Evolutionary conservation across 2,113 vertebrate species (phyloP), one percentile per base, ranked within the genome.

Genomic region (Misgurnus mizolepis): DNA sequence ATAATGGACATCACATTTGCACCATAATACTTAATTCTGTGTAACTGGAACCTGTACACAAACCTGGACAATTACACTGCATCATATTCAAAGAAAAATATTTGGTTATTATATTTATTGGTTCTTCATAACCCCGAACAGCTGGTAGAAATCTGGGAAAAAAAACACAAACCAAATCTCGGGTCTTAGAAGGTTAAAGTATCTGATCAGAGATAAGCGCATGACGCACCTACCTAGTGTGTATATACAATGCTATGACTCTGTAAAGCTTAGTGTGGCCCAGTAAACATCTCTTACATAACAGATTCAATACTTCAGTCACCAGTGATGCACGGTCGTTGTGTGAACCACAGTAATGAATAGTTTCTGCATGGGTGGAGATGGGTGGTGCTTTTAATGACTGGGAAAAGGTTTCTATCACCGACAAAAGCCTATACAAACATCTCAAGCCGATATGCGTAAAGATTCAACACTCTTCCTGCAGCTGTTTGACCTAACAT

Each of bases 341-440:
- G 58, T 55, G 27, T 71, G 17, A 64, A 80, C 43, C 34, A n/a
- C 49, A 80, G 60, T 39, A 71, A 79, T 49, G 43, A 79, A 22
- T 60, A 67, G 41, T 11, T 60, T 41, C 18, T 9, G n/a, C 11
- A 17, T 27, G 53, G 41, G 40, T 61, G 76, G 55, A 74, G 71
- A 27, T 58, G 53, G 66, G 53, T 78, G 65, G 66, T 60, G 14
- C 12, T 7, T 56, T 69, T 61, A 50, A 47, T 47, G 45, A 60
- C 12, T 14, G 5, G 55, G 41, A 9, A 79, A 60, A 58, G 76
- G 66, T 50, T 61, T 60, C 60, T 55, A 39, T 79, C 78, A 64
- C 39, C 43, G 34, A 66, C 60, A 80, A 49, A 80, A 41, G 49
- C 34, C 58, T 64, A 34, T 80, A 15, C 43, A 72, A 80, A 71